Evolutionary conservation across 2,888 invertebrate genomes (phyloP), one percentile per base, ranked within the genome.

Genomic region (Ypsolopha scabrella): DNA sequence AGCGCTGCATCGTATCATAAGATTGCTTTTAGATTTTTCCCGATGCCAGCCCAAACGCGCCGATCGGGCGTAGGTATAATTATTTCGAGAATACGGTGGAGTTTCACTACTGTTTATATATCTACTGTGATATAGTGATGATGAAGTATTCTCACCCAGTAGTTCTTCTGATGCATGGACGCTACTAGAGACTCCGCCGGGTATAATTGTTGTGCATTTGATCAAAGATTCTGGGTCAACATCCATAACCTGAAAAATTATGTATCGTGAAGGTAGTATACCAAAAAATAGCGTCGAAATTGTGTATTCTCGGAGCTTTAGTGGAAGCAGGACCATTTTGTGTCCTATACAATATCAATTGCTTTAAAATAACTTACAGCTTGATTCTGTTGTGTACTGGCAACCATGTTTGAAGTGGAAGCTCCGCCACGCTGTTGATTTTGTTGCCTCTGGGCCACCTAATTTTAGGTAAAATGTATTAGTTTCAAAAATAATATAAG

Each of bases 391-490:
- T 80, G 82, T 8, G 79, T 68, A 0, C 77, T 70, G 6, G 39
- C 41, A 35, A 80, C 74, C 0, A 75, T 68, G 11, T 57, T 62
- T 4, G 63, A 61, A 0, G 73, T 54, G 0, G 66, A 53, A 0
- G 77, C 65, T 6, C 64, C 71, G 10, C 63, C 62, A 53, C 82
- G 64, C 51, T 86, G 86, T 57, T 86, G 87, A 54, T 75, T 87
- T 51, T 87, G 87, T 52, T 87, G 87, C 54, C 87, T 71, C 60
- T 87, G 87, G 1, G 87, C 80, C 6, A 87, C 87, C 87, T 87
- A 52, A 7, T 55, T 35, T 64, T 24, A 58, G n/a, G 11, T 9
- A 13, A 39, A 1, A n/a, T 14, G 39, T 33, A 9, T 44, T 44
- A 44, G 45, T 9, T 10, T 3, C n/a, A 39, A 39, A 9, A 24